Conservation (phyloP, 2,113 vertebrate genomes). For the Haemorhous mexicanus region DNA sequence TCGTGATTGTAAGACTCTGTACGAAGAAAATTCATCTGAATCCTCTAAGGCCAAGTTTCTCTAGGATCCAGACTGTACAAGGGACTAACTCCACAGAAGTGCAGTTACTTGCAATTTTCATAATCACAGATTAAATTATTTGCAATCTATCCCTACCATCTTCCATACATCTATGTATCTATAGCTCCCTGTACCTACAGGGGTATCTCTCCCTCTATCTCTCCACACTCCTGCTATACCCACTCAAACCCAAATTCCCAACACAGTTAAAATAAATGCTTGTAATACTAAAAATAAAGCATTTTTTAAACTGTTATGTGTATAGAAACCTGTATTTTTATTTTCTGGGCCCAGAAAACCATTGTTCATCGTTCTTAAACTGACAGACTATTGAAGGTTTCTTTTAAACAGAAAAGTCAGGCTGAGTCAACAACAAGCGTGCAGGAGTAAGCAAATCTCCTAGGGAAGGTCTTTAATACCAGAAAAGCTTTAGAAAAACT, state of each 20-base stretch:
- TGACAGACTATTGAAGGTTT: not conserved
- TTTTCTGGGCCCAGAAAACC: not conserved
- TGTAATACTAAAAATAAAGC: not conserved
- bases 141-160: not conserved
- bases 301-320: not conserved
- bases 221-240: not conserved
- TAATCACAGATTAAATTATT: not conserved
- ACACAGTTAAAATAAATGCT: not conserved
- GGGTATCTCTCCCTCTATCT: not conserved
- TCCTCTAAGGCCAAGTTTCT: not conserved
- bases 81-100: not conserved
- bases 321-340: not conserved
- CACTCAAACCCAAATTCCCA: not conserved
- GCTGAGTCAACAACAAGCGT: not conserved
- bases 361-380: not conserved
- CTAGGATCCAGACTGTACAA: not conserved
- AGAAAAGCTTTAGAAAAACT: not conserved
- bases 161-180: not conserved
- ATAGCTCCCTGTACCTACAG: accelerated
- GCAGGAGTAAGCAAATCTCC: not conserved
- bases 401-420: not conserved
- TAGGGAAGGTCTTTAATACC: not conserved
- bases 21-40: not conserved
- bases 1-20: not conserved
- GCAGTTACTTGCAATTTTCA: not conserved